Evolutionary conservation across 1,140 invertebrate genomes (phyloP), one percentile per base, ranked within the genome.

Genomic region (Camponotus floridanus): DNA sequence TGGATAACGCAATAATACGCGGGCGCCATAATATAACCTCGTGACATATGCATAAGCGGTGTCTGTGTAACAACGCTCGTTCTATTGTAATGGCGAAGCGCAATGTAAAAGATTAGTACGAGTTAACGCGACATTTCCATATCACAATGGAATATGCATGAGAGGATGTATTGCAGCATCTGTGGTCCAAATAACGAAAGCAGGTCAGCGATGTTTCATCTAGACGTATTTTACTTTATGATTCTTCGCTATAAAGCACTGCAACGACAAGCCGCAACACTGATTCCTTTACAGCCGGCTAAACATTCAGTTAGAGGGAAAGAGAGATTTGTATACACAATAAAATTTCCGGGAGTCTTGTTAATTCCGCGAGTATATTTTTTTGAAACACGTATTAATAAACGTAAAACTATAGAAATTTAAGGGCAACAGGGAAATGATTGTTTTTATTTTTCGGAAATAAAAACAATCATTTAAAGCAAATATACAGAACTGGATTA

Each of bases 121-220:
- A 83, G 79, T 83, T 83, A 83, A 83, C 79, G 68, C 79, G 79
- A 74, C 79, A 74, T 83, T 83, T 83, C 79, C 68, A 83, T 83
- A 61, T 2, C 39, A 68, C 79, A 11, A 62, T 74, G 68, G 55
- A 83, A 83, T 83, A 83, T 83, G 67, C 79, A 83, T 83, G 79
- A 83, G 79, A 81, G 36, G 39, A 45, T 31, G 36, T 48, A 83
- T 42, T 3, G 79, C 79, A 11, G 39, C 79, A 62, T 83, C 57
- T 83, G 68, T 42, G 79, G 39, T 59, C 68, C 68, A 48, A 83
- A 48, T 83, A 73, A 74, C 55, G 79, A 74, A 83, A 83, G 55
- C 68, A 57, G 79, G 79, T 83, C 79, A 83, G 39, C 68, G 68
- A 83, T 62, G 39, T 21, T 81, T 59, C 57, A 81, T 81, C 26